Evolutionary conservation across 2,888 invertebrate genomes (phyloP).

Genomic region (Alcis repandata): DNA sequence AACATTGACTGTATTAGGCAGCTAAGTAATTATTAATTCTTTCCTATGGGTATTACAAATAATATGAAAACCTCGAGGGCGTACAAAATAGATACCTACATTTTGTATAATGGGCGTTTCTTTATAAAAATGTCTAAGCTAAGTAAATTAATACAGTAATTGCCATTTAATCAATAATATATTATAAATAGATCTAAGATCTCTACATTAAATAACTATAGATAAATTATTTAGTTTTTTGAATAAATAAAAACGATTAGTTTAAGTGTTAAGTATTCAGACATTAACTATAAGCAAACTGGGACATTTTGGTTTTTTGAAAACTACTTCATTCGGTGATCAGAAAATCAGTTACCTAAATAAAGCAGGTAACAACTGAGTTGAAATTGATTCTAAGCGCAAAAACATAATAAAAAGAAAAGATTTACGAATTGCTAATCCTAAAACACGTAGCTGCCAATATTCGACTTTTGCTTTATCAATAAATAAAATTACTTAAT

Average conservation of each 20-base stretch:
- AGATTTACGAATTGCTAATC: background rate
- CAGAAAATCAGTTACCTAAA: background rate
- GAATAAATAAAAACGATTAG: constrained; percentile 1
- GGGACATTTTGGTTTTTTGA: background rate
- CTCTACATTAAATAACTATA: background rate
- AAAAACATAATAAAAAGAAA: background rate
- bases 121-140: constrained; percentile 3
- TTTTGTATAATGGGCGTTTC: background rate
- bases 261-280: background rate
- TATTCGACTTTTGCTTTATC: constrained; percentile 27
- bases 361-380: background rate
- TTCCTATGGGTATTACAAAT: constrained; percentile 3
- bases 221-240: background rate
- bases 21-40: background rate
- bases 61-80: constrained; percentile 1
- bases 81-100: constrained; percentile 1
- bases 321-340: background rate
- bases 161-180: constrained; percentile 5
- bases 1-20: constrained; percentile 5
- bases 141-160: constrained; percentile 9
- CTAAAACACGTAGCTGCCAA: constrained; percentile 29
- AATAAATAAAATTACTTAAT: constrained; percentile 11
- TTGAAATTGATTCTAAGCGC: background rate
- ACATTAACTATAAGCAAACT: background rate
- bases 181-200: constrained; percentile 5